A percentile compares a stretch with the other conserved stretches of the same genome.
These are phyloP conservation scores for Galleria mellonella DNA, from an alignment of 1,140 invertebrate genomes.

Conservation along the genomic window DNA sequence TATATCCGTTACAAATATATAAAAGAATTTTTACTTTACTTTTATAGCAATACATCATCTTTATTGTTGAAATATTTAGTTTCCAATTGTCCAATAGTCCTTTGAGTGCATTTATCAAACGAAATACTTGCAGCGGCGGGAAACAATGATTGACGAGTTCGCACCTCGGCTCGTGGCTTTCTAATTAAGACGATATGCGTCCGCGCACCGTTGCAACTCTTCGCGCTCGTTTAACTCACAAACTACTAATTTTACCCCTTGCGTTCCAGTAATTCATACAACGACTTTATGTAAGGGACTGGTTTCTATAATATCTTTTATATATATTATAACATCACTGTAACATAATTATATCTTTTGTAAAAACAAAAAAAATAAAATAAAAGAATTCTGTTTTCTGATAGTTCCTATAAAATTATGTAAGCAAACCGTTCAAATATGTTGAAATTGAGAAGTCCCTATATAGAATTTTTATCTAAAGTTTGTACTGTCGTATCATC, in stretches of 20 bases:
- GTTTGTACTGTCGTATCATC: too few relatives aligned
- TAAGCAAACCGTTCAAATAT: too few relatives aligned
- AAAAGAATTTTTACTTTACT: too few relatives aligned
- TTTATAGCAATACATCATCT: too few relatives aligned
- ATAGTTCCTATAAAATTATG: too few relatives aligned
- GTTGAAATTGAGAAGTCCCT: too few relatives aligned
- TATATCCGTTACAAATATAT: too few relatives aligned
- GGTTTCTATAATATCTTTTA: neutral
- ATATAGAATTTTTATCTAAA: too few relatives aligned
- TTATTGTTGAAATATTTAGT: neutral
- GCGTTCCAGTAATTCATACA: slow-evolving; percentile 9
- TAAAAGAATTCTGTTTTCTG: too few relatives aligned
- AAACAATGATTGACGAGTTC: slow-evolving; percentile 71
- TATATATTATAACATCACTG: neutral
- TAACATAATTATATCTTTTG: too few relatives aligned
- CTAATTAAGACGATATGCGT: slow-evolving; percentile 70
- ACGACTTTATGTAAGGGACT: neutral
- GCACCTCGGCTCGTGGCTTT: slow-evolving; percentile 55
- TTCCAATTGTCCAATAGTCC: slow-evolving; percentile 31
- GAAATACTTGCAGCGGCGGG: slow-evolving; percentile 22
- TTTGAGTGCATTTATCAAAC: slow-evolving; percentile 47
- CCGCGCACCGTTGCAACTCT: slow-evolving; percentile 35
- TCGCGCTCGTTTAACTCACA: slow-evolving; percentile 33
- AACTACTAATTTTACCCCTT: slow-evolving; percentile 26
- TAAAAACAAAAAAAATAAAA: too few relatives aligned